Conservation (phyloP, 2,797 vertebrate species). For the Microcaecilia unicolor region DNA sequence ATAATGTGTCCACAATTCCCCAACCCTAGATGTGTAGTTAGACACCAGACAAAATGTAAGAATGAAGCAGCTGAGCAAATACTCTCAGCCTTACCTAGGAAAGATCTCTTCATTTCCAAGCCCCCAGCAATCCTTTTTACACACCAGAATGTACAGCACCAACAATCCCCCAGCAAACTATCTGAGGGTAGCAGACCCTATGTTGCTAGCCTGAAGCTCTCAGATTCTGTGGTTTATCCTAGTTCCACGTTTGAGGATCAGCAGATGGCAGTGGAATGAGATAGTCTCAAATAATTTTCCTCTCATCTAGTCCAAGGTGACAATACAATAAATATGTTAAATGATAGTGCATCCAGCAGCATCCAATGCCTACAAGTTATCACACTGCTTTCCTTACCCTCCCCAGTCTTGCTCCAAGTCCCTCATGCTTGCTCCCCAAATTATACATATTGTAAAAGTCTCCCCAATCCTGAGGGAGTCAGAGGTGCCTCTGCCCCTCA, state of each 20-base stretch:
- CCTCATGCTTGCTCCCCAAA: too few relatives aligned
- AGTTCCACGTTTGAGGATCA: conserved; percentile 6
- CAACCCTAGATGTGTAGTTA: too few relatives aligned
- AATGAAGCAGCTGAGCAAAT: too few relatives aligned
- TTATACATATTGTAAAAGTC: too few relatives aligned
- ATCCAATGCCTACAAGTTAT: neutral
- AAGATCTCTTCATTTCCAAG: neutral
- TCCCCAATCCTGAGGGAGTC: conserved; percentile 1
- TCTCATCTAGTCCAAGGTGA: conserved; percentile 37
- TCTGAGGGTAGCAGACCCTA: neutral
- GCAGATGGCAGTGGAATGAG: conserved; percentile 36
- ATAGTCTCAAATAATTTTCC: conserved; percentile 40
- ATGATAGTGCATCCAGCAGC: neutral
- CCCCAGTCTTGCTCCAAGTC: too few relatives aligned
- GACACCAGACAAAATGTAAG: too few relatives aligned
- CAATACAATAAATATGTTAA: conserved; percentile 22
- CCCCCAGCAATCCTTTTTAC: neutral
- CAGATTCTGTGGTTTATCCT: neutral
- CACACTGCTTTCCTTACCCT: too few relatives aligned
- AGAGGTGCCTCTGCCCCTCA: neutral
- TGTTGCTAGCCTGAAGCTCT: too few relatives aligned
- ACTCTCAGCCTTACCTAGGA: neutral
- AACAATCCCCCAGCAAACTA: neutral
- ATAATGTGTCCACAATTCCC: too few relatives aligned
- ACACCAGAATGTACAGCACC: too few relatives aligned